Conservation (phyloP, 2,113 vertebrate genomes). For the Peromyscus polionotus region DNA sequence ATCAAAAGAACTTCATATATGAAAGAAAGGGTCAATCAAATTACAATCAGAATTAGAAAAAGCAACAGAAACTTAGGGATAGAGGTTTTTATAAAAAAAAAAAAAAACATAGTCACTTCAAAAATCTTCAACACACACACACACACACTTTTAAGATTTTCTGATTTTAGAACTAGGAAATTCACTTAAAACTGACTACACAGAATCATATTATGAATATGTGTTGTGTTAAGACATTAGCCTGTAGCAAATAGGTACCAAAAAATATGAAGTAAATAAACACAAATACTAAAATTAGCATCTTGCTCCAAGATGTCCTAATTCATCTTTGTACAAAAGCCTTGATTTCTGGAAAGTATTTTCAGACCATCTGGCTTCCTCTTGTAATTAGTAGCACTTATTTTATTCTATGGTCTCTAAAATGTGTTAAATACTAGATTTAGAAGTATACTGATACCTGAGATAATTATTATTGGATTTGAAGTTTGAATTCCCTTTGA, state of each 20-base stretch:
- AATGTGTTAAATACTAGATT: constrained; percentile 13
- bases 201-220: neutral
- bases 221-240: neutral
- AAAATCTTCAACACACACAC: neutral
- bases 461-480: neutral
- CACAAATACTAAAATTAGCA: neutral
- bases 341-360: neutral
- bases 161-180: neutral
- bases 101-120: neutral
- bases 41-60: neutral
- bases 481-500: neutral
- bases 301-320: neutral
- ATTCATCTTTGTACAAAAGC: neutral
- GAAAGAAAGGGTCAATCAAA: neutral
- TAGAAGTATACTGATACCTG: neutral
- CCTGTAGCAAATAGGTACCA: neutral
- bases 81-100: neutral
- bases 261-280: neutral
- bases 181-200: neutral
- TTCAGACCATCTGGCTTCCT: neutral
- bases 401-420: neutral
- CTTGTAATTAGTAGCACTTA: neutral
- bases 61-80: neutral
- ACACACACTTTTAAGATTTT: neutral
- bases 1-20: neutral